Evolutionary conservation across 2,797 vertebrate species (phyloP), one percentile per base, ranked within the genome.

Genomic region (Xenopus petersii): DNA sequence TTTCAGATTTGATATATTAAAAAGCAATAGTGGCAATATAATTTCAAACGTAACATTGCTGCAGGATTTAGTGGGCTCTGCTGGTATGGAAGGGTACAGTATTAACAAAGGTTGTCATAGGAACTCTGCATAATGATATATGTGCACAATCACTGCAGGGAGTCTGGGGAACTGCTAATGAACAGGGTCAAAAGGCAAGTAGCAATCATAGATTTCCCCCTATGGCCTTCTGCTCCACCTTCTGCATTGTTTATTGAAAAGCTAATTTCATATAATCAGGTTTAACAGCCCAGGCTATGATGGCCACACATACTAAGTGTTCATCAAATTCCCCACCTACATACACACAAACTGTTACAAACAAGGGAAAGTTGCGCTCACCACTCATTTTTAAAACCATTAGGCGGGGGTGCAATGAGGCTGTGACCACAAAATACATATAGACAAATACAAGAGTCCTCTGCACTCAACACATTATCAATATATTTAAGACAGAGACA

Each of bases 181-280:
- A 80, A 42, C 67, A 68, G 64, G 83, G 80, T 85, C 84, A 84
- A 81, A 84, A 81, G 81, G 79, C 78, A 71, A 54, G 67, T 75
- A 76, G 75, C 80, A 82, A 82, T 83, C 82, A 83, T 79, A 75
- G 33, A 36, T 42, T 42, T n/a, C 16, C 47, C 30, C 15, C 15
- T 17, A n/a, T 64, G 62, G 36, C 5, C 10, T 36, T n/a, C 33
- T 64, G 62, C 62, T 36, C 26, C 62, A 47, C 36, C 62, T n/a
- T 36, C 33, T n/a, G 15, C 62, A 64, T 64, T 64, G 62, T 47
- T 64, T 64, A 8, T 64, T n/a, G 16, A 8, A n/a, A 64, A 33
- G 33, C 33, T 64, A 42, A 47, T 64, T 64, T 33, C 36, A 64
- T 46, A n/a, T 64, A n/a, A 64, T 46, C 62, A 64, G 26, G 61